Base-by-base conservation (phyloP, 2,888 invertebrate species). In the Platycheirus albimanus region DNA sequence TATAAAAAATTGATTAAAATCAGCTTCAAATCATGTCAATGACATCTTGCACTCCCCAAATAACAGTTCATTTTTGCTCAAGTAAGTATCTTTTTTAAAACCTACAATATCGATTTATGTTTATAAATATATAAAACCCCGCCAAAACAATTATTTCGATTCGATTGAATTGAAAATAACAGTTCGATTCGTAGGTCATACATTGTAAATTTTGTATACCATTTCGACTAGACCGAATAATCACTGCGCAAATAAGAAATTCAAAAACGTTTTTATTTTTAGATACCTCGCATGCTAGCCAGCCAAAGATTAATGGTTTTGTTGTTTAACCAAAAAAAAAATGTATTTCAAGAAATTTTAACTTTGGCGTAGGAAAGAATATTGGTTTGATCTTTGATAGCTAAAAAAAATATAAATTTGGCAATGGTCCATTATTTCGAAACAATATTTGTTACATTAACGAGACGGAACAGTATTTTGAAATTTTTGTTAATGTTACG, bases 281-380 rank as follows among this genome's bases (percentile, higher is more conserved):
- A 61, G 38, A 43, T 43, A 17, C n/a, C 43, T 56, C 38, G 13
- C 17, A 61, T 30, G 61, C 28, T 45, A 45, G 15, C 15, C 28
- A 45, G 15, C 15, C 28, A 30, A 30, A 43, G 61, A 61, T 45
- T 61, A 15, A 61, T 61, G 43, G 20, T 61, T n/a, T 61, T 61
- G 61, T 61, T 61, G 43, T 61, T 61, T 10, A 0, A 45, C 45
- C 10, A 45, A 28, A 28, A 28, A 58, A 15, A 41, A 13, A 43
- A 24, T 38, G 38, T 28, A 15, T 58, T 24, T 43, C 41, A 56
- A 38, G n/a, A n/a, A n/a, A n/a, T n/a, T n/a, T 56, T 13, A 4
- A 4, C 6, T 56, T 36, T 0, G n/a, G 13, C n/a, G 10, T 20
- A 30, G 7, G 6, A 13, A 38, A 38, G 3, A 56, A 15, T 15